Evolutionary conservation across 2,797 vertebrate species (phyloP).

Genomic region (Rhinoraja longicauda): DNA sequence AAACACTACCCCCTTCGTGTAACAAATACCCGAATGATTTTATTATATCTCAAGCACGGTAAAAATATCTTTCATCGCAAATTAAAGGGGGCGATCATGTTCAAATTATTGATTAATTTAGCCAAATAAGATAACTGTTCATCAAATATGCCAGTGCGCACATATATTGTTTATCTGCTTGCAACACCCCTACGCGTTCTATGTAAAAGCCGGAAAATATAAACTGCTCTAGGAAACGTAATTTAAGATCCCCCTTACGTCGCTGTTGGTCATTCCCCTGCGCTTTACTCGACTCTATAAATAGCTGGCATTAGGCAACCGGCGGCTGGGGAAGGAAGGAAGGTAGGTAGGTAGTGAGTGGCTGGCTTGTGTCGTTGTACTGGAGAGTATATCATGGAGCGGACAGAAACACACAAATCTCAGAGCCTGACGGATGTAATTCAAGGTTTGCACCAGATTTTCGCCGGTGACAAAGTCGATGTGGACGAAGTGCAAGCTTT

Average conservation of each 20-base stretch:
- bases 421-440: conserved; percentile 72
- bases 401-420: conserved; percentile 70
- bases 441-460: conserved; percentile 70
- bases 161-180: background rate
- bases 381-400: conserved; percentile 59
- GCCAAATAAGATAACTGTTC: background rate
- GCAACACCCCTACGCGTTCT: too few species aligned
- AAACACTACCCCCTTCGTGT: background rate
- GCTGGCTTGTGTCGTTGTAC: background rate
- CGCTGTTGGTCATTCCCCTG: conserved; percentile 53
- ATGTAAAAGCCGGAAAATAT: background rate
- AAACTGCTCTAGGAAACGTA: background rate
- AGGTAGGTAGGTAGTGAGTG: too few species aligned
- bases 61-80: background rate
- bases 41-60: too few species aligned
- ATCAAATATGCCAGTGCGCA: background rate
- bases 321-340: background rate
- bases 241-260: conserved; percentile 40
- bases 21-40: background rate
- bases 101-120: background rate
- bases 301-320: conserved; percentile 24
- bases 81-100: background rate
- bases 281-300: conserved; percentile 50
- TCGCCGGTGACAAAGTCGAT: conserved; percentile 69
- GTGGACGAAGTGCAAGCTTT: conserved; percentile 80